These are phyloP conservation scores for Actinia tenebrosa DNA, from an alignment of 64 coral and sea anemone species.

Conservation along the genomic window DNA sequence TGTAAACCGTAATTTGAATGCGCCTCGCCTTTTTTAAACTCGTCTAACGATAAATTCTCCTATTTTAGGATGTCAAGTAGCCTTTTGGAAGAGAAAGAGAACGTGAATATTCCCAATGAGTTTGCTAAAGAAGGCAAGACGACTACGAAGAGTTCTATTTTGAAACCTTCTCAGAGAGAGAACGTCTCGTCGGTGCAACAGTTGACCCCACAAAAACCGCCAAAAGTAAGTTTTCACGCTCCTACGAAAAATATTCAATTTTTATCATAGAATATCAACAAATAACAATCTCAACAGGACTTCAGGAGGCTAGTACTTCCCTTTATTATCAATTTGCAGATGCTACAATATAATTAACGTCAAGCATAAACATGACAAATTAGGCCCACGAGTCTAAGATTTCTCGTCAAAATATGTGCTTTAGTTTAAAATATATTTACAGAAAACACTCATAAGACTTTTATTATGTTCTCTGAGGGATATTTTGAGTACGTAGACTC, in stretches of 20 bases:
- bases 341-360: conserved; percentile 8
- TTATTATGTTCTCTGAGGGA: not conserved
- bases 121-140: conserved; percentile 4
- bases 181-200: not conserved
- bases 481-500: not conserved
- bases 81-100: conserved; percentile 9
- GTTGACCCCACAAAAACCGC: conserved; percentile 20
- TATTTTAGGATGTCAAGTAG: conserved; percentile 31
- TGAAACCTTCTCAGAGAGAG: conserved; percentile 23
- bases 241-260: not conserved
- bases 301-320: not conserved
- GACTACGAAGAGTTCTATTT: conserved; percentile 5
- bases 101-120: conserved; percentile 5
- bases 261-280: not conserved
- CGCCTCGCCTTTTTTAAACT: not conserved
- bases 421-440: not conserved
- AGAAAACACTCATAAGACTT: not conserved
- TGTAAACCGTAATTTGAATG: conserved; percentile 24
- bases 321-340: not conserved
- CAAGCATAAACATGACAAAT: conserved; percentile 1
- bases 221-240: not conserved
- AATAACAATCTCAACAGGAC: not conserved
- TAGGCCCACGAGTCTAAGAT: not conserved
- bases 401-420: not conserved
- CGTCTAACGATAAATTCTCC: conserved; percentile 9